These are phyloP conservation scores for Ophraella communa DNA, from an alignment of 2,888 invertebrate species.

Conservation along the genomic window DNA sequence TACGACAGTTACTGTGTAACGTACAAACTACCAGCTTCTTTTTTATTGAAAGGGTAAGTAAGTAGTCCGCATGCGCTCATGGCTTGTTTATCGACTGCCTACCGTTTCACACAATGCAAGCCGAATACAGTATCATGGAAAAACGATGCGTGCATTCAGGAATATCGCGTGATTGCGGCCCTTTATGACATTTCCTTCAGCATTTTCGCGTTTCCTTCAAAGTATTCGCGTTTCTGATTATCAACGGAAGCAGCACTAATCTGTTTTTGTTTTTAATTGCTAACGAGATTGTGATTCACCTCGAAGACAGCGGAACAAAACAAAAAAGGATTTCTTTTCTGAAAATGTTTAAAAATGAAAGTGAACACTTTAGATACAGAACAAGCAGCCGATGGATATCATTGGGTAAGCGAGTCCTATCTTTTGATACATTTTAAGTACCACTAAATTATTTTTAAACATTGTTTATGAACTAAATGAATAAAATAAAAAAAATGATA, in stretches of 20 bases:
- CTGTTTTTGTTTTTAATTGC: conserved; percentile 23
- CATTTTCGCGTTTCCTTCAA: conserved; percentile 34
- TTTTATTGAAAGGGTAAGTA: conserved; percentile 14
- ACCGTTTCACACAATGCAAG: conserved; percentile 23
- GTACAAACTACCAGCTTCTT: conserved; percentile 6
- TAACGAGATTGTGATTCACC: neutral
- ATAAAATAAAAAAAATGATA: too few species aligned
- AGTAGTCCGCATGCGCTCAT: conserved; percentile 38
- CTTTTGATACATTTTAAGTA: neutral
- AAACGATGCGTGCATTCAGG: conserved; percentile 20
- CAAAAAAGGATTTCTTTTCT: neutral
- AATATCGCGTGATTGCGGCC: conserved; percentile 32
- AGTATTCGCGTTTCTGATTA: conserved; percentile 14
- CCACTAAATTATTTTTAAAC: too few species aligned
- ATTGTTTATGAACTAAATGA: too few species aligned
- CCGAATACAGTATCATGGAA: conserved; percentile 7
- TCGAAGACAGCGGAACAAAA: neutral
- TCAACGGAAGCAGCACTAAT: conserved; percentile 26
- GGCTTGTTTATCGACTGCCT: conserved; percentile 46
- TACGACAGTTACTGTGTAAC: neutral
- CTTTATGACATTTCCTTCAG: conserved; percentile 42
- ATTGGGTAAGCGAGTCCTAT: conserved; percentile 43
- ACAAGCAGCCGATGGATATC: conserved; percentile 39
- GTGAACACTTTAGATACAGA: conserved; percentile 40
- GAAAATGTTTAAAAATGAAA: conserved; percentile 48